These are phyloP conservation scores for Sardina pilchardus DNA, from an alignment of 2,113 vertebrate genomes.

Conservation along the genomic window DNA sequence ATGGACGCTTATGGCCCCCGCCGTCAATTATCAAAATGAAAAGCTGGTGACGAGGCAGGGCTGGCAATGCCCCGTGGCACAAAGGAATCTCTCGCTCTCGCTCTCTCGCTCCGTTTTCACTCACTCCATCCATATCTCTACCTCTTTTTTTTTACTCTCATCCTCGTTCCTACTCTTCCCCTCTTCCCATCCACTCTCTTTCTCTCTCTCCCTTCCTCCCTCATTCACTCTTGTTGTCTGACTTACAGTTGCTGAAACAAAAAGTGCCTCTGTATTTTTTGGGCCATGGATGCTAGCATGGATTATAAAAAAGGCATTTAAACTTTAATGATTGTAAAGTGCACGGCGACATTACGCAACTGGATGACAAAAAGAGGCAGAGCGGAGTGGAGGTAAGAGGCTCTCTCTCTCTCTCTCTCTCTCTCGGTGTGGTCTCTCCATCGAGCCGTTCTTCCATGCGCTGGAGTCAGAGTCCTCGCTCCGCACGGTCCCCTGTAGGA, in stretches of 20 bases:
- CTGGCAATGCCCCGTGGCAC: slow-evolving; percentile 55
- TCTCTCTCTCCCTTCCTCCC: slow-evolving; percentile 43
- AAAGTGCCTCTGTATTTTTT: slow-evolving; percentile 3
- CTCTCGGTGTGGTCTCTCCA: background rate
- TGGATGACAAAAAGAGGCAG: slow-evolving; percentile 25
- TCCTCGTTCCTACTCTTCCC: slow-evolving; percentile 31
- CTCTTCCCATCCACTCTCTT: slow-evolving; percentile 29
- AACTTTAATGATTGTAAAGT: slow-evolving; percentile 71
- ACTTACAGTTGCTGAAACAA: slow-evolving; percentile 51
- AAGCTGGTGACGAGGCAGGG: slow-evolving; percentile 61
- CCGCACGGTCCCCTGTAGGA: background rate
- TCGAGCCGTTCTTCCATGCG: background rate
- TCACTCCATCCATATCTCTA: slow-evolving; percentile 33
- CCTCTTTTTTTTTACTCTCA: background rate
- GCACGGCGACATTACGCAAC: slow-evolving; percentile 70
- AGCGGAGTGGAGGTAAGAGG: background rate
- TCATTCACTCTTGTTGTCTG: slow-evolving; percentile 37
- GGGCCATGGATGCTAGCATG: slow-evolving; percentile 30
- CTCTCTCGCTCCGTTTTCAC: slow-evolving; percentile 41
- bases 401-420: no score
- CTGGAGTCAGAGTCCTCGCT: background rate
- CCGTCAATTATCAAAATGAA: slow-evolving; percentile 79
- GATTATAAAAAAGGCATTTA: slow-evolving; percentile 69
- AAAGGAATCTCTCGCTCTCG: slow-evolving; percentile 49
- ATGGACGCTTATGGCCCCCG: slow-evolving; percentile 72